Evolutionary conservation across 2,888 invertebrate genomes (phyloP), one percentile per base, ranked within the genome.

Genomic region (Megastigmus dorsalis): DNA sequence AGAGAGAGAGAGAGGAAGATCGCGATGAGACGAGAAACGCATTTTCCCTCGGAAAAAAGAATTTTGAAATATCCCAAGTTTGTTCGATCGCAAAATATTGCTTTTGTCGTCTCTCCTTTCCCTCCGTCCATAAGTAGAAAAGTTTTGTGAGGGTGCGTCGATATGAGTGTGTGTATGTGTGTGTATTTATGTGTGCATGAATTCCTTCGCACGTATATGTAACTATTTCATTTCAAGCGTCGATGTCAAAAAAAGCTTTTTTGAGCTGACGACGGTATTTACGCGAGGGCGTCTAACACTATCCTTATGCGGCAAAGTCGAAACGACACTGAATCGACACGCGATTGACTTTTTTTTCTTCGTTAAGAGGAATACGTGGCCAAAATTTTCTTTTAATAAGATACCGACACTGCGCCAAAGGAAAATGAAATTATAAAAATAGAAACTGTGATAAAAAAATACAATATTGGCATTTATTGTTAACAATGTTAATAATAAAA

Each of bases 11-110:
- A 52, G n/a, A 48, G 48, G 23, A 48, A 48, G 23, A 23, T 23
- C 10, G 28, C 26, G n/a, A 52, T 2, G 26, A 50, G 5, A 50
- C 10, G 18, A 5, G 15, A 18, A 15, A 13, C 26, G 9, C 50
- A 26, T 13, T 50, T 13, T 50, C 18, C 1, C 23, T 9, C n/a
- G 5, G 50, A 50, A n/a, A n/a, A n/a, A 57, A 68, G 62, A 80
- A 77, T 79, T 79, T 70, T 75, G 73, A 77, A 79, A 80, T 80
- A 78, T 79, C 75, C 78, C 57, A 76, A 79, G 79, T 80, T 76
- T 75, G 74, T 78, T 79, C 74, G 71, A 79, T 76, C 71, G 76
- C 77, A 62, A 80, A 79, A 79, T 80, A 81, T 80, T 77, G 78
- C 78, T 76, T 70, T 71, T 55, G 36, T 50, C 57, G 43, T 26